Conservation (phyloP, 2,888 invertebrate species). For the Acanthococcus lagerstroemiae region DNA sequence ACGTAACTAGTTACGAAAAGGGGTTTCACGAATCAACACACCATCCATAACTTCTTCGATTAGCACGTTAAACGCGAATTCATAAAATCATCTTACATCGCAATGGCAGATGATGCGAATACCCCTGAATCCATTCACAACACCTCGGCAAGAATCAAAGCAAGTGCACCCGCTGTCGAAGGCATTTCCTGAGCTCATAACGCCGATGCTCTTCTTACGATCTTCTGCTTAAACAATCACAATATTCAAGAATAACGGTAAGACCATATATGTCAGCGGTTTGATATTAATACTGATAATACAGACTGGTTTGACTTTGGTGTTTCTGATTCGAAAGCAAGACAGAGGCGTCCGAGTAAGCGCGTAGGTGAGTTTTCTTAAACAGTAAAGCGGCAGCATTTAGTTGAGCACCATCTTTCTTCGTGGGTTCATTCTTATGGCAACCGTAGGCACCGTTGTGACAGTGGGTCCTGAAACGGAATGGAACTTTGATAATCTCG, state of each 20-base stretch:
- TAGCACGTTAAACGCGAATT: background rate
- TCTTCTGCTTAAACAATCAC: constrained; percentile 13
- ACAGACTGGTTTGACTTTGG: background rate
- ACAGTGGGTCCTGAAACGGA: background rate
- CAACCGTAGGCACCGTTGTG: background rate
- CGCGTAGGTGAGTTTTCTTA: constrained; percentile 71
- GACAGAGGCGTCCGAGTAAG: constrained; percentile 46
- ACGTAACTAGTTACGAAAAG: too few relatives aligned
- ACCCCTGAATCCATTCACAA: constrained; percentile 64
- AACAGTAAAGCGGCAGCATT: constrained; percentile 10
- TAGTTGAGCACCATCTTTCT: constrained; percentile 9
- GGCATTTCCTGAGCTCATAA: constrained; percentile 85
- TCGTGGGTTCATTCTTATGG: background rate
- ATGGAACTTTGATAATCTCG: background rate
- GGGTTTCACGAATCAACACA: too few relatives aligned
- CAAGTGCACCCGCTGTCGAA: constrained; percentile 95
- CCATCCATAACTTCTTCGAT: too few relatives aligned
- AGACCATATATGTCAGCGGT: background rate
- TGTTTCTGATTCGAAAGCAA: constrained; percentile 18
- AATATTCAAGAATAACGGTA: background rate
- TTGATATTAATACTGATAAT: background rate
- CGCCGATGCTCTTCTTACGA: constrained; percentile 60
- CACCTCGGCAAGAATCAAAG: constrained; percentile 63
- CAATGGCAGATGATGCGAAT: constrained; percentile 67
- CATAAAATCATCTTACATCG: constrained; percentile 46